These are phyloP conservation scores for Melanotaenia nigrans DNA, from an alignment of 2,797 vertebrate genomes.

Conservation along the genomic window DNA sequence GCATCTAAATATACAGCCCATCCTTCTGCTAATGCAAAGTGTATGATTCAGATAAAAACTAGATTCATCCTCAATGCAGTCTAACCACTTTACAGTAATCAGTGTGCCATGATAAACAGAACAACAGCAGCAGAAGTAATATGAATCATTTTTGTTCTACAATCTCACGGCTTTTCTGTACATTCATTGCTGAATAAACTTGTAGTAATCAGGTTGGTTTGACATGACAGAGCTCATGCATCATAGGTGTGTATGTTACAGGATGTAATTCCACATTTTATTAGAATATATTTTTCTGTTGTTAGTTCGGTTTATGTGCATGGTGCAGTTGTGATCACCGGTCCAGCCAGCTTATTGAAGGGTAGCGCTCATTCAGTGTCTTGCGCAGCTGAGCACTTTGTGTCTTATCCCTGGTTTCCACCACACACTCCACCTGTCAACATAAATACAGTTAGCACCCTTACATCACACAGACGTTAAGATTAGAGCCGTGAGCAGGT, in stretches of 20 bases:
- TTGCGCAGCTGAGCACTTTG: slow-evolving; percentile 86
- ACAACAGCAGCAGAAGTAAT: slow-evolving; percentile 43
- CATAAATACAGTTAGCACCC: slow-evolving; percentile 40
- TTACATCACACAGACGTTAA: not conserved
- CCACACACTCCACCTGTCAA: slow-evolving; percentile 88
- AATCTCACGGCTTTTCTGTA: slow-evolving; percentile 59
- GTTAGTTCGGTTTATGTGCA: slow-evolving; percentile 13
- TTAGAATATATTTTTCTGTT: slow-evolving; percentile 1
- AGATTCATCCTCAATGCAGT: slow-evolving; percentile 25
- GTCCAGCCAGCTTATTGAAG: slow-evolving; percentile 85
- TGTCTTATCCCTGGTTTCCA: slow-evolving; percentile 89
- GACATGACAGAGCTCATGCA: slow-evolving; percentile 40
- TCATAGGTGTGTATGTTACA: slow-evolving; percentile 22
- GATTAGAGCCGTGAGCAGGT: slow-evolving; percentile 15
- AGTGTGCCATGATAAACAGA: slow-evolving; percentile 28
- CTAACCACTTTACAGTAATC: slow-evolving; percentile 13
- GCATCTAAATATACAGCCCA: slow-evolving; percentile 6
- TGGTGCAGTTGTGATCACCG: slow-evolving; percentile 76
- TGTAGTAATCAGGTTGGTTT: slow-evolving; percentile 30
- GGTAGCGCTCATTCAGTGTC: slow-evolving; percentile 85
- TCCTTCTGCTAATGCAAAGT: slow-evolving; percentile 10
- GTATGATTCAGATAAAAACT: slow-evolving; percentile 12
- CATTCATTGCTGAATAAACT: slow-evolving; percentile 39
- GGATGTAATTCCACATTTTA: slow-evolving; percentile 12
- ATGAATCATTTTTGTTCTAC: slow-evolving; percentile 35